These are phyloP conservation scores for Bolborhynchus lineola DNA, from an alignment of 2,113 vertebrate species.

Conservation along the genomic window DNA sequence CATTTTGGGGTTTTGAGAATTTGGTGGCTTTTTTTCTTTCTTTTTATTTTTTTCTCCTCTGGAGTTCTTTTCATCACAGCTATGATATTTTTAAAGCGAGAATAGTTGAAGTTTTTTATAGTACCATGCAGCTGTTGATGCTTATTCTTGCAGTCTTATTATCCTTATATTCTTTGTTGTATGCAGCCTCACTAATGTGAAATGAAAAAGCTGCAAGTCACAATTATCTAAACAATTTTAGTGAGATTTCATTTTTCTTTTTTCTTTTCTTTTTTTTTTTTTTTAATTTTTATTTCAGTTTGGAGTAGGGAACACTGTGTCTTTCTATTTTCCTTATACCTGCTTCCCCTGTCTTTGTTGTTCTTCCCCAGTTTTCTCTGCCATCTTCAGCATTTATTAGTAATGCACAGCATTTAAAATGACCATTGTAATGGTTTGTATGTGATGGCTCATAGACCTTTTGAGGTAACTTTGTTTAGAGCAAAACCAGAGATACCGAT, in stretches of 20 bases:
- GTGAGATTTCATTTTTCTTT: background rate
- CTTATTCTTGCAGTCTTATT: background rate
- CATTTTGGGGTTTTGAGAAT: background rate
- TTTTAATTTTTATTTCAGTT: background rate
- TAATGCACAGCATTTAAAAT: background rate
- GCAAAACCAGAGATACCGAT: background rate
- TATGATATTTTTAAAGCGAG: background rate
- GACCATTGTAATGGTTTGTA: background rate
- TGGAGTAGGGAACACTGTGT: background rate
- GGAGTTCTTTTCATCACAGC: background rate
- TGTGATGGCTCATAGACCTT: background rate
- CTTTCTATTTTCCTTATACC: background rate
- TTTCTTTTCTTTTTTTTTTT: fast-evolving
- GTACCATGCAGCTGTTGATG: background rate
- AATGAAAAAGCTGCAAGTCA: background rate
- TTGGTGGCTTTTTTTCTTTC: background rate
- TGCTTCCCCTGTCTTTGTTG: background rate
- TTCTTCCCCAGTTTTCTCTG: background rate
- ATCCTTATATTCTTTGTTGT: background rate
- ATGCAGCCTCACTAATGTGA: background rate
- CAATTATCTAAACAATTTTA: background rate
- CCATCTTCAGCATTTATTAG: background rate
- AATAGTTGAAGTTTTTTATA: background rate
- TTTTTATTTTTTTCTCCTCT: fast-evolving
- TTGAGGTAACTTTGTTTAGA: background rate